Conservation (phyloP, 2,797 vertebrate genomes). For the Dallia pectoralis region DNA sequence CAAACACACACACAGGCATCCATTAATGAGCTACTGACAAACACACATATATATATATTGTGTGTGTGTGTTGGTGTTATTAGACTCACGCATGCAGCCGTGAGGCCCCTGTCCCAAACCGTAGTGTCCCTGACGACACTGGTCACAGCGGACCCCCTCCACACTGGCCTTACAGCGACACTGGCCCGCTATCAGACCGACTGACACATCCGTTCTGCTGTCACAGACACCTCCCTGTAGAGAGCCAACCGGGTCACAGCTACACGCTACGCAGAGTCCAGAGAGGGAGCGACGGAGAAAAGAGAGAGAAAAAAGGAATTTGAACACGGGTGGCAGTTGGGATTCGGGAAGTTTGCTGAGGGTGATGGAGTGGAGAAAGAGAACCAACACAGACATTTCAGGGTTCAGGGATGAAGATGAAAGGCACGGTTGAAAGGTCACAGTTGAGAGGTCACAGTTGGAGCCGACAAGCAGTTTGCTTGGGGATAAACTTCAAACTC, state of each 20-base stretch:
- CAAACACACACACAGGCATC: constrained; percentile 33
- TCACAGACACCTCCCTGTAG: constrained; percentile 88
- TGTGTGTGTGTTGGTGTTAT: constrained; percentile 4
- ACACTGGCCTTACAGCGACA: constrained; percentile 91
- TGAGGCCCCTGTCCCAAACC: constrained; percentile 81
- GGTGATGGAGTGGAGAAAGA: neutral
- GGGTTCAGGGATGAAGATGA: neutral
- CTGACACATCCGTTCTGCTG: constrained; percentile 80
- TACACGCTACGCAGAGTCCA: constrained; percentile 76
- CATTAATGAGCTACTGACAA: constrained; percentile 3
- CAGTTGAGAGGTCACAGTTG: neutral
- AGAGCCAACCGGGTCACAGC: constrained; percentile 88
- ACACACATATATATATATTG: constrained; percentile 3
- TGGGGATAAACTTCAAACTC: neutral
- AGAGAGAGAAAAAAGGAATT: neutral
- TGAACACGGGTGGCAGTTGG: no score
- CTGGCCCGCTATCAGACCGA: constrained; percentile 90
- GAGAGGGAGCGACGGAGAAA: neutral
- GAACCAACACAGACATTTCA: neutral
- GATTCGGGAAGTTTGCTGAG: neutral
- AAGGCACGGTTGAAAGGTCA: neutral
- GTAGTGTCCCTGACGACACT: constrained; percentile 89
- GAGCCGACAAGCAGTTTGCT: neutral
- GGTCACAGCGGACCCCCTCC: constrained; percentile 90
- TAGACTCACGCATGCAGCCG: constrained; percentile 86